A percentile compares a stretch with the other conserved stretches of the same genome.
Evolutionary conservation across 2,797 vertebrate genomes (phyloP).

Genomic region (Rhinophrynus dorsalis): DNA sequence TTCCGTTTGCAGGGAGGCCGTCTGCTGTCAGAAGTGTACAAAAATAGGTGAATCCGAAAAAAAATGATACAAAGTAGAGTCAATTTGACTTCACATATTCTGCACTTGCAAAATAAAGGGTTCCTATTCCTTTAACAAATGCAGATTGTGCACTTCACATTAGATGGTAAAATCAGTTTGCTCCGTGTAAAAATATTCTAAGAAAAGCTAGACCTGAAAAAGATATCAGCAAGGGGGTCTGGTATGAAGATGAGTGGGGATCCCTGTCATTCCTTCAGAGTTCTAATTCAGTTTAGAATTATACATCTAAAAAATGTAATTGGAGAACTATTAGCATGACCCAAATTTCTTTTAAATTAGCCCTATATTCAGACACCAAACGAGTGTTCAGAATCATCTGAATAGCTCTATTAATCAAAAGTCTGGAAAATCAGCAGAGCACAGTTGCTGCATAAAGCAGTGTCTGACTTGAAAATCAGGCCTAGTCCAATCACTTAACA

Average conservation of each 20-base stretch:
- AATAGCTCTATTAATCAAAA: slow-evolving; percentile 32
- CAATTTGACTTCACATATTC: too few relatives aligned
- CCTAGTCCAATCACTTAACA: slow-evolving; percentile 20
- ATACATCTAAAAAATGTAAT: not conserved
- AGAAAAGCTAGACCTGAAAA: too few relatives aligned
- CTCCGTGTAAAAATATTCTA: slow-evolving; percentile 2
- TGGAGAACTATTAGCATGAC: too few relatives aligned
- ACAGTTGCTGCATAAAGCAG: not conserved
- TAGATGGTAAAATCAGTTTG: not conserved
- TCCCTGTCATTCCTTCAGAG: too few relatives aligned
- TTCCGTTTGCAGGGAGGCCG: too few relatives aligned
- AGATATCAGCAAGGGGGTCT: too few relatives aligned
- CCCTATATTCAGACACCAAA: not conserved
- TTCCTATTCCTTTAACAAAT: not conserved
- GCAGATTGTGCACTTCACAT: slow-evolving; percentile 7
- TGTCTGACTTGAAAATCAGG: too few relatives aligned
- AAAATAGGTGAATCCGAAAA: too few relatives aligned
- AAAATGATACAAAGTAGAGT: too few relatives aligned
- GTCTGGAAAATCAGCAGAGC: slow-evolving; percentile 1
- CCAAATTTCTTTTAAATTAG: not conserved
- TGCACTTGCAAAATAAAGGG: too few relatives aligned
- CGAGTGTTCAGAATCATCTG: slow-evolving; percentile 4
- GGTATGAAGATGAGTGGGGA: too few relatives aligned
- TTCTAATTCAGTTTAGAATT: not conserved
- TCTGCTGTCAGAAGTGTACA: too few relatives aligned